These are phyloP conservation scores for Meloidogyne chitwoodi DNA, from an alignment of 1,140 invertebrate genomes.

Conservation along the genomic window DNA sequence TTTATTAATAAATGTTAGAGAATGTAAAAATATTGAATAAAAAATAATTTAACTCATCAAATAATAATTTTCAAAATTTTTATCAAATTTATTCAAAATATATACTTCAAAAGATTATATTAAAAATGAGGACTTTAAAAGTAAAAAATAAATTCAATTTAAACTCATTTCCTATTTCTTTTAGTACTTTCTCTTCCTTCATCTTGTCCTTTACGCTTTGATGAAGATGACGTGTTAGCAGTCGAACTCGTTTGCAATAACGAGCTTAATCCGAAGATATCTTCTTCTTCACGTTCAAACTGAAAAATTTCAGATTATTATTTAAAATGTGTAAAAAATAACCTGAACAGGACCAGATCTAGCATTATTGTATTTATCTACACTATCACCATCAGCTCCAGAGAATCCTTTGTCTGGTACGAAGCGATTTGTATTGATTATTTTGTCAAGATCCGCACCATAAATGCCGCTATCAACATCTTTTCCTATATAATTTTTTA, in stretches of 20 bases:
- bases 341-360: conserved; percentile 39
- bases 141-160: background rate
- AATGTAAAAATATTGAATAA: no score
- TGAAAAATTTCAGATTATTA: background rate
- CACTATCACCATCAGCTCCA: conserved; percentile 27
- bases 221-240: conserved; percentile 21
- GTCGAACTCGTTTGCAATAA: conserved; percentile 29
- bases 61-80: background rate
- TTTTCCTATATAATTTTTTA: conserved; percentile 26
- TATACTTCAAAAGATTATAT: background rate
- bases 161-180: conserved; percentile 21
- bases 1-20: no score
- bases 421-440: conserved; percentile 41
- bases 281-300: conserved; percentile 36
- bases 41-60: no score
- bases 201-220: conserved; percentile 27
- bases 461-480: conserved; percentile 37
- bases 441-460: conserved; percentile 45
- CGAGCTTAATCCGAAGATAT: conserved; percentile 47
- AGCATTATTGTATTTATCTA: no score
- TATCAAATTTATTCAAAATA: background rate
- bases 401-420: conserved; percentile 42
- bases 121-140: background rate
- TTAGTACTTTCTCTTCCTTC: background rate
- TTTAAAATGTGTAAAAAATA: background rate